Conservation (phyloP, 2,888 invertebrate genomes). For the Drosophila anomelani region DNA sequence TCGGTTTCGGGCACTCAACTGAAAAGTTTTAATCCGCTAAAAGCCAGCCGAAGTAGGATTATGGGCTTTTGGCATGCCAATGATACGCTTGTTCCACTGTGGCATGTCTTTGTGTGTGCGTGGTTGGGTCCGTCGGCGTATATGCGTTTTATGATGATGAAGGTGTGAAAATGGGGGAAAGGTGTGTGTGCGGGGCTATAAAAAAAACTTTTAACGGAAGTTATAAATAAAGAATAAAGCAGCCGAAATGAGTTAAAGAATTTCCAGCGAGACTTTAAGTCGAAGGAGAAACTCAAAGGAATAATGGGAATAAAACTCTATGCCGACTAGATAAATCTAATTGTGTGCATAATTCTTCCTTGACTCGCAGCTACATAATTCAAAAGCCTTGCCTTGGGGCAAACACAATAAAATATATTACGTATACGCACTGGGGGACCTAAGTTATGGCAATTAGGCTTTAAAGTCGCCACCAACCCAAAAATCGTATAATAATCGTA, state of each 20-base stretch:
- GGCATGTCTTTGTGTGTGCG: constrained; percentile 17
- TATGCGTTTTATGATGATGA: constrained; percentile 35
- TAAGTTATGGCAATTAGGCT: constrained; percentile 48
- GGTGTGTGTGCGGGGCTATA: constrained; percentile 46
- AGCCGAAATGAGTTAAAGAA: constrained; percentile 10
- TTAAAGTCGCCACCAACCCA: constrained; percentile 11
- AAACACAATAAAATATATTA: constrained; percentile 23
- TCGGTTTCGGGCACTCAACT: constrained; percentile 49
- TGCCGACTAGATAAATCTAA: constrained; percentile 8
- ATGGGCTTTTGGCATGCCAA: constrained; percentile 52
- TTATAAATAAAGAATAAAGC: constrained; percentile 33
- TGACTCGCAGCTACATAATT: constrained; percentile 19
- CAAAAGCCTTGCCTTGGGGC: constrained; percentile 17
- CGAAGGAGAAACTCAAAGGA: neutral
- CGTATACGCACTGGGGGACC: constrained; percentile 36
- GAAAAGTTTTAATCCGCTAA: constrained; percentile 72
- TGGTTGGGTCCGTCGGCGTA: constrained; percentile 29
- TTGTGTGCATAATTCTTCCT: constrained; percentile 14
- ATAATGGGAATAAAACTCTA: too few species aligned
- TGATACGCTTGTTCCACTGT: constrained; percentile 31
- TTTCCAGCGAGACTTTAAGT: constrained; percentile 2
- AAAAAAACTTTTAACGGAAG: constrained; percentile 43
- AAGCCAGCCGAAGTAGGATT: constrained; percentile 62
- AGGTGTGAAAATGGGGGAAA: constrained; percentile 41
- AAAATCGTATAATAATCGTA: constrained; percentile 23